Evolutionary conservation across 2,888 invertebrate species (phyloP), one percentile per base, ranked within the genome.

Genomic region (Abrostola triplasia): DNA sequence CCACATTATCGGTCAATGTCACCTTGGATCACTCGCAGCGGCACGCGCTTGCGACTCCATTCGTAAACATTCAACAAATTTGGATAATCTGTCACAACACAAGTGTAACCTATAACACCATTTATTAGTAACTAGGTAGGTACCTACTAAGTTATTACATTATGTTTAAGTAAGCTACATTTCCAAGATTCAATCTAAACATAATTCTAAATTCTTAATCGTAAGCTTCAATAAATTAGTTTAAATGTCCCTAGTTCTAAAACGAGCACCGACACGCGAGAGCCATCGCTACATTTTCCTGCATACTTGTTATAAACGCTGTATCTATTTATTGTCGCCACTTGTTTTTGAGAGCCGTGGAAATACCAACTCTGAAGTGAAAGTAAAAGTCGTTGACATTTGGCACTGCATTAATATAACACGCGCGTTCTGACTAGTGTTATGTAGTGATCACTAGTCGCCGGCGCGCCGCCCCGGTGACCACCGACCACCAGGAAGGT

Each of bases 1-100:
- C 55, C 69, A 52, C 69, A 44, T 41, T 73, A 59, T 73, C 70
- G 70, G 70, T 73, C 70, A 71, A 71, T 71, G 70, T 73, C 70
- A 71, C 70, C 74, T 71, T 69, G 55, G 55, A 59, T 73, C 55
- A 54, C 44, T 37, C 12, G 41, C 44, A 50, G 38, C 48, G 51
- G 56, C 53, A 67, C 57, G 67, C 59, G 69, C 59, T n/a, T 35
- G 38, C 49, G 38, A 13, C 36, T 11, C 47, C 24, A 36, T 11
- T 36, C 10, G 40, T 47, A 42, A 59, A 65, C 36, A 48, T 44
- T 24, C 35, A 50, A 54, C 36, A 36, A 10, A 41, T 55, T 36
- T 44, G 50, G 12, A 24, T 24, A 24, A 24, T 24, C 24, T 24
- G 24, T 24, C 24, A 24, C 24, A 2, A 24, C 24, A 24, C 24